A percentile compares a stretch with the other conserved stretches of the same genome.
Conservation (phyloP, 2,113 vertebrate species). For the Pseudopipra pipra region DNA sequence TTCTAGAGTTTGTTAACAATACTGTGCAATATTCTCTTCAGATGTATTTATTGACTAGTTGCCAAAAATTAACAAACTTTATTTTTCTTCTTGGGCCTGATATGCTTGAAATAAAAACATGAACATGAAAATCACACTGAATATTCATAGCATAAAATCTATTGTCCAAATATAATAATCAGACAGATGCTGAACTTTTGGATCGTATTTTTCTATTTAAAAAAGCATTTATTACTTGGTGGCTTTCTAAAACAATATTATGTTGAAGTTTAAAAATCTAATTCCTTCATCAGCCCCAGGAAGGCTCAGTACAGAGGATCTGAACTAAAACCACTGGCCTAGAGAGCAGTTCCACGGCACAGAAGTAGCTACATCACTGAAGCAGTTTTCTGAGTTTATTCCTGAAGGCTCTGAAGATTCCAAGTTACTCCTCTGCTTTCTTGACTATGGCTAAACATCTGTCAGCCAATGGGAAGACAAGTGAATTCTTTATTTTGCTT, state of each 20-base stretch:
- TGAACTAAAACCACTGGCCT: background rate
- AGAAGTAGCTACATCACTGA: background rate
- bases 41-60: constrained; percentile 22
- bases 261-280: background rate
- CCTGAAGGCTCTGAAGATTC: background rate
- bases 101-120: constrained; percentile 31
- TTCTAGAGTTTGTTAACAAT: constrained; percentile 38
- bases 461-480: background rate
- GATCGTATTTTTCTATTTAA: background rate
- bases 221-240: background rate
- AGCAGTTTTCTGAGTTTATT: background rate
- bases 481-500: background rate
- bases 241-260: background rate
- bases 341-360: background rate
- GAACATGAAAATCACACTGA: constrained; percentile 39
- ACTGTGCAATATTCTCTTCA: constrained; percentile 20
- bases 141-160: background rate
- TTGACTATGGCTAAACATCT: background rate
- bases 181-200: background rate
- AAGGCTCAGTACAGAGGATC: background rate
- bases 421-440: background rate
- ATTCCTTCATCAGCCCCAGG: background rate
- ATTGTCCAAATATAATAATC: background rate
- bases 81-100: constrained; percentile 24
- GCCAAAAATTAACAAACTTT: constrained; percentile 31